A percentile compares a stretch with the other conserved stretches of the same genome.
These are phyloP conservation scores for Drosophila colorata DNA, from an alignment of 2,888 invertebrate species.

Conservation along the genomic window DNA sequence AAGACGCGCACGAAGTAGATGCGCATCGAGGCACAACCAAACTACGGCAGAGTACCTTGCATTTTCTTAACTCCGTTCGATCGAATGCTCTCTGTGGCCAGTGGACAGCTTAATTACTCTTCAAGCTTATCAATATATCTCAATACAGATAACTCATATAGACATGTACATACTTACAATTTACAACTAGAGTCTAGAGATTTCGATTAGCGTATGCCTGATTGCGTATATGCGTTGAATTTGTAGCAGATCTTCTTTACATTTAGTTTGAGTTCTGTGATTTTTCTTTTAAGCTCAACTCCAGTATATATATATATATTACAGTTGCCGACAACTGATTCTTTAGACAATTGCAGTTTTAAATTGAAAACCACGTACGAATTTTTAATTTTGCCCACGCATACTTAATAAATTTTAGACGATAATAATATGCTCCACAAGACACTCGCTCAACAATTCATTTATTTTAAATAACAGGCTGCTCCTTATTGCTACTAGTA, in stretches of 20 bases:
- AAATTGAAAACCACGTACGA: constrained; percentile 45
- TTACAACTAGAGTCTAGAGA: constrained; percentile 54
- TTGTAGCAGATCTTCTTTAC: constrained; percentile 66
- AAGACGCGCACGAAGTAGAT: constrained; percentile 64
- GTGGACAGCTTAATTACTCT: constrained; percentile 34
- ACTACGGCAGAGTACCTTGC: constrained; percentile 22
- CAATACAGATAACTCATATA: constrained; percentile 38
- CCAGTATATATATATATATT: constrained; percentile 37
- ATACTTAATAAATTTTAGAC: constrained; percentile 51
- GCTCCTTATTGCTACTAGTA: constrained; percentile 39
- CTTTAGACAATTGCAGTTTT: constrained; percentile 38
- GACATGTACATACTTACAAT: constrained; percentile 61
- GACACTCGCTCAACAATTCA: constrained; percentile 40
- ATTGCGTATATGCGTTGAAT: constrained; percentile 32
- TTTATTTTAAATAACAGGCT: constrained; percentile 43
- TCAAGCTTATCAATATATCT: constrained; percentile 54
- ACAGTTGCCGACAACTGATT: constrained; percentile 10
- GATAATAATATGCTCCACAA: constrained; percentile 20
- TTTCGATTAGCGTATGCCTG: constrained; percentile 25
- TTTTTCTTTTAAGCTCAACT: constrained; percentile 77
- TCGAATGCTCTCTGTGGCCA: constrained; percentile 4
- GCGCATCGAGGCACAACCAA: too few species aligned
- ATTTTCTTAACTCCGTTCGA: constrained; percentile 16
- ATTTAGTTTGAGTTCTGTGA: constrained; percentile 76
- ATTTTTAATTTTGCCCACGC: constrained; percentile 34